A percentile compares a stretch with the other conserved stretches of the same genome.
These are phyloP conservation scores for Encarsia formosa DNA, from an alignment of 2,888 invertebrate species.

Conservation along the genomic window DNA sequence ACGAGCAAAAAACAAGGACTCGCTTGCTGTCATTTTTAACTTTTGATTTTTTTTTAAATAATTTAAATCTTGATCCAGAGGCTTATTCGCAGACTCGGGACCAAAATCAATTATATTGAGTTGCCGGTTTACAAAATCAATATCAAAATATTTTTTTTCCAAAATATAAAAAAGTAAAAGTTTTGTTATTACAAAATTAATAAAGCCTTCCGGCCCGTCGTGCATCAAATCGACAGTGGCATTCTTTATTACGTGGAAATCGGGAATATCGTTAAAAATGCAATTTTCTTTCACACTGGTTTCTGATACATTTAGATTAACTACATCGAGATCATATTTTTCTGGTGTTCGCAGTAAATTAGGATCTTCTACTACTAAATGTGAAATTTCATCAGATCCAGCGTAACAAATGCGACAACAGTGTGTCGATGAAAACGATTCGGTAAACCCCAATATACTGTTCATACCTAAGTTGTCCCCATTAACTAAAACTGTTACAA, in stretches of 20 bases:
- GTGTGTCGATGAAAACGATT: not conserved
- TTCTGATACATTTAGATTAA: not conserved
- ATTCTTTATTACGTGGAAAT: constrained; percentile 19
- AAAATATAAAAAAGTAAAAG: constrained; percentile 6
- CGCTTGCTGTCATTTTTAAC: not conserved
- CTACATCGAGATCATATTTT: constrained; percentile 5
- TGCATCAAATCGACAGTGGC: constrained; percentile 9
- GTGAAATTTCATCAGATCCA: not conserved
- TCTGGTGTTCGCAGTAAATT: not conserved
- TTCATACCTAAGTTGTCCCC: not conserved
- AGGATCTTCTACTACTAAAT: not conserved
- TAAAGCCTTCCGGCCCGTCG: constrained; percentile 12
- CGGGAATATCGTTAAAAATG: constrained; percentile 15
- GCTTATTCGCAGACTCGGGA: not conserved
- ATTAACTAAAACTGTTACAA: not conserved
- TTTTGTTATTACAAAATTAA: constrained; percentile 10
- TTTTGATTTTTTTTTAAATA: constrained; percentile 1
- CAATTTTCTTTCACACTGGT: constrained; percentile 21
- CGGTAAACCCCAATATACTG: not conserved
- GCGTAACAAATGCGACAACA: not conserved
- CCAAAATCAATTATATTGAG: not conserved
- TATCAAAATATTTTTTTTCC: not conserved
- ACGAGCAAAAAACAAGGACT: constrained; percentile 8
- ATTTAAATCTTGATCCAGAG: not conserved
- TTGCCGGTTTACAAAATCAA: not conserved